Base-by-base conservation (phyloP, 2,113 vertebrate genomes). In the Bufo gargarizans region DNA sequence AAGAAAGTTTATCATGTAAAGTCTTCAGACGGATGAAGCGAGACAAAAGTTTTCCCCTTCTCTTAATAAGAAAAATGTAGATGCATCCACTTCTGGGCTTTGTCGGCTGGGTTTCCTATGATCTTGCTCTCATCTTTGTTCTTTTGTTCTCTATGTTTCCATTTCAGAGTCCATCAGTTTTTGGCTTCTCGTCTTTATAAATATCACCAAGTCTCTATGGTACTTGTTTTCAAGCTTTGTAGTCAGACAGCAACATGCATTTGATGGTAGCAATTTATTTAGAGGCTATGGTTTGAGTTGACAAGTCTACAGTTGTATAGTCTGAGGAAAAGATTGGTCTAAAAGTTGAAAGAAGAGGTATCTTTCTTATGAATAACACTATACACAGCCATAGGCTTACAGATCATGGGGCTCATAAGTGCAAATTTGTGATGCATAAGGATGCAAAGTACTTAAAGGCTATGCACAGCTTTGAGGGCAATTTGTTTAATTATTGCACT, bases 61-160 rank as follows among this genome's bases (percentile, higher is more conserved):
- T 22, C 33, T 49, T 20, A 61, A 45, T 8, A 49, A 13, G 56
- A 53, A 55, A 33, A 65, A 63, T 16, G 47, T 16, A 10, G 19
- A 49, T 1, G 84, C 71, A 0, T 77, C 17, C 10, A 6, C n/a
- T 47, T 85, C 45, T 43, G 12, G 22, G 12, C 45, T 71, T 69
- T 56, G 49, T 53, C 49, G 13, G 45, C n/a, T 58, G 55, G 13
- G 5, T n/a, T 84, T 61, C n/a, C 50, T 59, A 20, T 81, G 56
- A 85, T 58, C 71, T 56, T 50, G n/a, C 63, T 50, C 10, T 33
- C 55, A 50, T 61, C 45, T 86, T 86, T 77, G 58, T 86, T n/a
- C 76, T 82, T 76, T 22, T 22, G 58, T 78, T n/a, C 47, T 76
- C 2, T 74, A 56, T 47, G 49, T 65, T 86, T 22, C 43, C 67